phyloP scores from a whole-genome alignment of 2,888 invertebrate genomes.

The Hydroisotoma schaefferi region DNA sequence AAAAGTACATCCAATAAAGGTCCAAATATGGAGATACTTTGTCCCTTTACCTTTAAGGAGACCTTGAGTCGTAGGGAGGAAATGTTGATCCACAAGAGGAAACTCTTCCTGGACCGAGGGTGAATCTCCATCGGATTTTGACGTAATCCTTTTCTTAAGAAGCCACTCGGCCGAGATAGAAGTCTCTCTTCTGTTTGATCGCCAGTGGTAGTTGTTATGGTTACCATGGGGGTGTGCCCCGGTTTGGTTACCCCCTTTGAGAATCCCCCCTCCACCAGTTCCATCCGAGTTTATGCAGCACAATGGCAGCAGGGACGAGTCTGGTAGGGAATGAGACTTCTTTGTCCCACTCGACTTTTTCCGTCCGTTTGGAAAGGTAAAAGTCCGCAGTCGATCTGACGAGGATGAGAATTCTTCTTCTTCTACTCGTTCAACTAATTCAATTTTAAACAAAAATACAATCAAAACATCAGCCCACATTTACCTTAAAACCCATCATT shows the following conservation, averaged over 20 bases:
- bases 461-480: too few relatives aligned
- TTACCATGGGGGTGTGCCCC: slow-evolving; percentile 23
- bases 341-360: slow-evolving; percentile 27
- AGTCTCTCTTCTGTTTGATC: slow-evolving; percentile 20
- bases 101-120: slow-evolving; percentile 29
- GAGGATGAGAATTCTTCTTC: slow-evolving; percentile 25
- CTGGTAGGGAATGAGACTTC: slow-evolving; percentile 45
- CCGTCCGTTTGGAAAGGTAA: slow-evolving; percentile 13
- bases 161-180: slow-evolving; percentile 44
- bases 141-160: slow-evolving; percentile 41
- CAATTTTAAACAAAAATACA: too few relatives aligned
- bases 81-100: neutral
- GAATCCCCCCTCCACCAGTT: slow-evolving; percentile 5
- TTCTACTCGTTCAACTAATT: slow-evolving; percentile 25
- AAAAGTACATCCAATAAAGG: too few relatives aligned
- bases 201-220: slow-evolving; percentile 22
- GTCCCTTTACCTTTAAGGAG: neutral
- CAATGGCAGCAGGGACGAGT: slow-evolving; percentile 39
- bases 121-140: slow-evolving; percentile 43
- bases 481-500: too few relatives aligned
- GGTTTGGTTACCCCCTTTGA: slow-evolving; percentile 15
- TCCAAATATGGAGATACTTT: too few relatives aligned
- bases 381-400: slow-evolving; percentile 18
- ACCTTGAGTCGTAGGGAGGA: neutral
- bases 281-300: slow-evolving; percentile 37